Percentiles rank a stretch among this genome's conserved stretches.
Evolutionary conservation across 2,113 vertebrate species (phyloP).

Genomic region (Callaeas wilsoni): DNA sequence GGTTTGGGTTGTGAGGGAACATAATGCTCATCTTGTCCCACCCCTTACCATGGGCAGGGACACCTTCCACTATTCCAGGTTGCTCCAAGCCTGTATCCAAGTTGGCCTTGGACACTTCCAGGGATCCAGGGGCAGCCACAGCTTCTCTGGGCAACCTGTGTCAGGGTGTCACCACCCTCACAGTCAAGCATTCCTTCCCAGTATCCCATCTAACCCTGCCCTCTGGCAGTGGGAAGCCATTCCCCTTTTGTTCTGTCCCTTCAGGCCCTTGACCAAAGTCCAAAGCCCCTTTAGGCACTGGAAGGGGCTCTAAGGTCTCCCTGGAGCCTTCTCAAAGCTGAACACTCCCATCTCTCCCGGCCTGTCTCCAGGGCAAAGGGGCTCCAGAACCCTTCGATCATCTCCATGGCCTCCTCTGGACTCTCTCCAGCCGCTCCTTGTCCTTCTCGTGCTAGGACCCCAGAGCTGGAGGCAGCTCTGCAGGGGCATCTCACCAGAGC

Average conservation of each 20-base stretch:
- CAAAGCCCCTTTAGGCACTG: background rate
- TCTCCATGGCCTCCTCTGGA: background rate
- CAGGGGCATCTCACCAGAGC: accelerated
- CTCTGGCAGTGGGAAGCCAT: background rate
- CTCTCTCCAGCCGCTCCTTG: accelerated
- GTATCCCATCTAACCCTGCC: background rate
- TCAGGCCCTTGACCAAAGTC: background rate
- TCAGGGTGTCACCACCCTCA: accelerated
- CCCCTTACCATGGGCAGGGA: background rate
- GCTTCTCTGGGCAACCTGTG: background rate
- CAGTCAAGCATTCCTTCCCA: background rate
- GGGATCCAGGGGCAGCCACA: background rate
- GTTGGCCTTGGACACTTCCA: background rate
- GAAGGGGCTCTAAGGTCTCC: background rate
- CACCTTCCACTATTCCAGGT: accelerated
- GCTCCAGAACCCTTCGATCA: accelerated
- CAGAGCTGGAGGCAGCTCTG: background rate
- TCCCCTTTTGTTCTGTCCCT: background rate
- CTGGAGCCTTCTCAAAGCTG: accelerated
- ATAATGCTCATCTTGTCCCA: background rate
- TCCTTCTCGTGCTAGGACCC: background rate
- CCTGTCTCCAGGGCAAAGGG: background rate
- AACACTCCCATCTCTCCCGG: background rate
- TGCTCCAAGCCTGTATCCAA: background rate
- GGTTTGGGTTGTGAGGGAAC: background rate